Conservation (phyloP, 2,888 invertebrate genomes). For the Parnassius glacialis region DNA sequence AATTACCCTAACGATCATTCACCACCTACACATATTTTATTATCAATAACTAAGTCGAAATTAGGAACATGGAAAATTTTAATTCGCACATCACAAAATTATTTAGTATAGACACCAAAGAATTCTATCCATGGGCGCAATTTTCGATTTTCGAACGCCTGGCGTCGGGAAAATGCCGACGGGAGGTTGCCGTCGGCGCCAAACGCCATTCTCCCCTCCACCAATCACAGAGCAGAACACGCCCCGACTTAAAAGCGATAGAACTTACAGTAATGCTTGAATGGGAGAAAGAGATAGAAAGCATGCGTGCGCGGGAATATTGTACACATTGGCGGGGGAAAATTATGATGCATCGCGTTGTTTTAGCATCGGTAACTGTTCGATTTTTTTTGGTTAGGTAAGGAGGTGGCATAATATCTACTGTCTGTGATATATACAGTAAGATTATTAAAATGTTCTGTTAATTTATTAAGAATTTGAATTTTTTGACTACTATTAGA, state of each 20-base stretch:
- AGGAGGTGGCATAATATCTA: conserved; percentile 43
- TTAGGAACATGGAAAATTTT: background rate
- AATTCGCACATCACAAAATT: conserved; percentile 19
- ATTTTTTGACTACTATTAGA: background rate
- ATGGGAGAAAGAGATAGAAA: conserved; percentile 45
- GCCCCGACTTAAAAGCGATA: conserved; percentile 60
- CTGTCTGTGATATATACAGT: conserved; percentile 11
- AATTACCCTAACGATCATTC: background rate
- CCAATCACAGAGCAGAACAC: conserved; percentile 68
- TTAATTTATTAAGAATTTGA: background rate
- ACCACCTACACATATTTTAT: background rate
- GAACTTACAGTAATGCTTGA: conserved; percentile 33
- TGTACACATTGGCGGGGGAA: conserved; percentile 61
- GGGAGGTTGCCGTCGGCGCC: conserved; percentile 59
- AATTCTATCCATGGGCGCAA: conserved; percentile 37
- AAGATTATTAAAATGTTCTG: background rate
- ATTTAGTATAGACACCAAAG: conserved; percentile 31
- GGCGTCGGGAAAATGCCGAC: conserved; percentile 78
- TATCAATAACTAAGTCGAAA: background rate
- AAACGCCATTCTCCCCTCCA: conserved; percentile 64
- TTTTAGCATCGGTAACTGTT: conserved; percentile 75
- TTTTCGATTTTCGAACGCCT: conserved; percentile 62
- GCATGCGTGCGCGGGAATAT: conserved; percentile 55
- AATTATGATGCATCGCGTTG: conserved; percentile 78
- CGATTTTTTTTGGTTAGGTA: conserved; percentile 64